Conservation (phyloP, 2,113 vertebrate genomes). For the Alectura lathami region DNA sequence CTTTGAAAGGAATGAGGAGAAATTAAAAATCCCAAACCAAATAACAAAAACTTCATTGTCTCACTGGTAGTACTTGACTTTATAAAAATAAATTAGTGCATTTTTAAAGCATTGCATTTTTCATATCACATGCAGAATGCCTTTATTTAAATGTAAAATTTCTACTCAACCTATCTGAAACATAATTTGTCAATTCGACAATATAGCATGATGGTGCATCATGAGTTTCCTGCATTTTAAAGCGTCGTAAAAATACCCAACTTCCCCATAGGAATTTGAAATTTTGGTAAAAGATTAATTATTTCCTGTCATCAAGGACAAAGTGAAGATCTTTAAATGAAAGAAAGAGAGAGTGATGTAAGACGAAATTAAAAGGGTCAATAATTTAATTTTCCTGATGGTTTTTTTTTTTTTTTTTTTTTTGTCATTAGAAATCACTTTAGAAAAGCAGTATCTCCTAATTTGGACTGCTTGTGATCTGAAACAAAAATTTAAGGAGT, state of each 20-base stretch:
- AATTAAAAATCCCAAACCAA: background rate
- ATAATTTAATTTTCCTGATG: background rate
- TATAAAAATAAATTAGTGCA: fast-evolving
- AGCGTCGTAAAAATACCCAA: background rate
- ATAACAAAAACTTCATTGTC: fast-evolving
- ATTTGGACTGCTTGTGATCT: background rate
- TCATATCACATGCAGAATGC: fast-evolving
- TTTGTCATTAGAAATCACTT: background rate
- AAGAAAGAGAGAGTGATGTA: background rate
- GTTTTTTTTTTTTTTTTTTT: background rate
- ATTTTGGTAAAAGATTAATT: background rate
- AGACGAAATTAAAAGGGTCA: background rate
- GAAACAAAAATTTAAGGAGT: background rate
- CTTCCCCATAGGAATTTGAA: background rate
- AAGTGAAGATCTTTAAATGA: fast-evolving
- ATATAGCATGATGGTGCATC: background rate
- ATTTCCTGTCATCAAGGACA: background rate
- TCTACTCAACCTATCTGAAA: background rate
- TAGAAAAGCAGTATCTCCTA: background rate
- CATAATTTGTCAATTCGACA: background rate
- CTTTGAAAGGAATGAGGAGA: background rate
- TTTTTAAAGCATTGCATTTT: background rate
- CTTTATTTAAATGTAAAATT: background rate
- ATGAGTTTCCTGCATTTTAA: background rate
- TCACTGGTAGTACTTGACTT: background rate